Percentiles rank a stretch among this genome's conserved stretches.
phyloP scores from a whole-genome alignment of 2,113 vertebrate species.

The Ptilorrhoa leucosticta region DNA sequence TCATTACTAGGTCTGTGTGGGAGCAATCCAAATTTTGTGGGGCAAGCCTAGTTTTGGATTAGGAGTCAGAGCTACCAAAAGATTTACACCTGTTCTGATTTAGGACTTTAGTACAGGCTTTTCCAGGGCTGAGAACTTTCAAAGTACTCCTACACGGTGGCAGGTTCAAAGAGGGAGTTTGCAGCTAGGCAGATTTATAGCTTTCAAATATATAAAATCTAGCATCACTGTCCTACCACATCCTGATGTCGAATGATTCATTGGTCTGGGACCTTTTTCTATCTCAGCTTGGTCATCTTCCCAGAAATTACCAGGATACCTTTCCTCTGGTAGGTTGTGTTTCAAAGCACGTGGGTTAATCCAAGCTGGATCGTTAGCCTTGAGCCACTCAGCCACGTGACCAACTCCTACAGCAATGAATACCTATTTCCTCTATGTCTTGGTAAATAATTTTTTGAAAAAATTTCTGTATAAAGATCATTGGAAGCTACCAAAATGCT shows the following conservation, averaged over 20 bases:
- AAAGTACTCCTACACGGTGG: not conserved
- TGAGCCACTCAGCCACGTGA: not conserved
- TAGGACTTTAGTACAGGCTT: not conserved
- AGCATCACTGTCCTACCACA: not conserved
- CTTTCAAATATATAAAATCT: not conserved
- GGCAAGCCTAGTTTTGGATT: not conserved
- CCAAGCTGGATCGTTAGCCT: not conserved
- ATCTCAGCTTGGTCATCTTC: not conserved
- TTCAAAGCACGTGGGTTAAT: not conserved
- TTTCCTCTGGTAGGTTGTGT: not conserved
- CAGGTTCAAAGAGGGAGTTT: not conserved
- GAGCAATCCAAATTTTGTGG: not conserved
- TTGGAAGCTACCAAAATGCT: not conserved
- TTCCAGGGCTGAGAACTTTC: not conserved
- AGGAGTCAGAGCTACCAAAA: not conserved
- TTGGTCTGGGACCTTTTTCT: not conserved
- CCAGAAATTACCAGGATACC: not conserved
- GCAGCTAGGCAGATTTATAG: not conserved
- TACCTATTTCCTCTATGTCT: not conserved
- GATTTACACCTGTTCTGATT: slow-evolving; percentile 19
- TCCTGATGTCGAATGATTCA: not conserved
- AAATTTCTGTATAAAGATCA: not conserved
- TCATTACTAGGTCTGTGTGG: not conserved
- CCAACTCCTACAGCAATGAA: not conserved
- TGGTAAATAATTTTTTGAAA: not conserved